Percentiles rank a stretch among this genome's conserved stretches.
phyloP scores from a whole-genome alignment of 2,113 vertebrate genomes.

The Catagonus wagneri region DNA sequence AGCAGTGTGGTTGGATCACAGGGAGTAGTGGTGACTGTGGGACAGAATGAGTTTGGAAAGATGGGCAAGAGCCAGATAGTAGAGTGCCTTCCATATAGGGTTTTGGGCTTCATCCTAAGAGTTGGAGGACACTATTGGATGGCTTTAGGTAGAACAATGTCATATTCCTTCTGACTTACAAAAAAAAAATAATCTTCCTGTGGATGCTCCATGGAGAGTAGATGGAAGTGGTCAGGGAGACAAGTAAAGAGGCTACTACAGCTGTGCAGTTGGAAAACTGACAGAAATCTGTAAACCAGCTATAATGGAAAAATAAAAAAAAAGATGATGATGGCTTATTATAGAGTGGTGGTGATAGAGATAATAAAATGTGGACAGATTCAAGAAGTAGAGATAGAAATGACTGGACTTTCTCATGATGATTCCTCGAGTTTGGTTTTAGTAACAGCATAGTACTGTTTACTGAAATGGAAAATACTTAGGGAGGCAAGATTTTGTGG shows the following conservation, averaged over 20 bases:
- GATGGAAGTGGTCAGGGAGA: not conserved
- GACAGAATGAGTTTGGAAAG: not conserved
- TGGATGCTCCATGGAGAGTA: not conserved
- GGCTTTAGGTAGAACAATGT: not conserved
- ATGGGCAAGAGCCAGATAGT: not conserved
- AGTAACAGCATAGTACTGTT: not conserved
- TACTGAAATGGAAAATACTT: not conserved
- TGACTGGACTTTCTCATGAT: not conserved
- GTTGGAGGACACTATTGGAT: not conserved
- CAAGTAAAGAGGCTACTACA: not conserved
- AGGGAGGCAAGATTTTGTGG: not conserved
- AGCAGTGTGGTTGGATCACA: not conserved
- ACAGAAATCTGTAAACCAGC: no score
- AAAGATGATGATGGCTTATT: constrained; percentile 27
- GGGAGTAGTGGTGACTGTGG: not conserved
- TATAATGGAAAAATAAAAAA: no score
- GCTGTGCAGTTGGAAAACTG: no score
- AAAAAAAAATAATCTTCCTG: not conserved
- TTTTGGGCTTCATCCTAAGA: constrained; percentile 24
- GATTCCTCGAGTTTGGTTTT: not conserved
- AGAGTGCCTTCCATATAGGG: not conserved
- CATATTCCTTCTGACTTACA: not conserved
- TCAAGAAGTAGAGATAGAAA: constrained; percentile 9
- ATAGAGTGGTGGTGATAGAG: not conserved
- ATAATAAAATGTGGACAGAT: not conserved